Conservation (phyloP, 2,113 vertebrate genomes). For the Aspiorhynchus laticeps region DNA sequence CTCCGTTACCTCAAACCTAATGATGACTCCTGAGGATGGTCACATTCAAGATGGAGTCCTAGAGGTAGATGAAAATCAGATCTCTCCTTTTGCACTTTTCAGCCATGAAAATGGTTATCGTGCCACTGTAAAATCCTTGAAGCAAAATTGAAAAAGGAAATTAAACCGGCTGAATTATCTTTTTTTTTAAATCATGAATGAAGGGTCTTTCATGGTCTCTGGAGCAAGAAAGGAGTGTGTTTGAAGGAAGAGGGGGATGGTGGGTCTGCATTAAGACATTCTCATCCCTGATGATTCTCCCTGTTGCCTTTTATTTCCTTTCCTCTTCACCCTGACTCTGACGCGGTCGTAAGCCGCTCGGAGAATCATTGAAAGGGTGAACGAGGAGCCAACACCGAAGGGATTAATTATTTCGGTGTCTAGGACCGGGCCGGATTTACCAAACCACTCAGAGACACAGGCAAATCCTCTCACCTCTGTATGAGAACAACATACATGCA, state of each 20-base stretch:
- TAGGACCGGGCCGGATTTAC: slow-evolving; percentile 55
- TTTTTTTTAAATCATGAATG: slow-evolving; percentile 51
- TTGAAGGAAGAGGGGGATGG: slow-evolving; percentile 39
- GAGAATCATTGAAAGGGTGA: slow-evolving; percentile 54
- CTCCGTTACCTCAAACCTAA: slow-evolving; percentile 26
- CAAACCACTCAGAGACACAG: slow-evolving; percentile 47
- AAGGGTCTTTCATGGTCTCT: slow-evolving; percentile 49
- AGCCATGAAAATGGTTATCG: slow-evolving; percentile 49
- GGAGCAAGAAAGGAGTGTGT: slow-evolving; percentile 36
- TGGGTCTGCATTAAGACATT: slow-evolving; percentile 52
- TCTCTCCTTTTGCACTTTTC: slow-evolving; percentile 47
- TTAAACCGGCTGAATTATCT: slow-evolving; percentile 50
- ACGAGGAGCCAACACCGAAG: slow-evolving; percentile 55
- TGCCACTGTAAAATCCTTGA: slow-evolving; percentile 40
- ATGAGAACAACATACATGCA: slow-evolving; percentile 47
- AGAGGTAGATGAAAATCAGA: slow-evolving; percentile 20
- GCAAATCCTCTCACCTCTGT: slow-evolving; percentile 50
- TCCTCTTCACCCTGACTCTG: slow-evolving; percentile 57
- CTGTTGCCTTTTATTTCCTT: slow-evolving; percentile 50
- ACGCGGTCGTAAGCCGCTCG: slow-evolving; percentile 43
- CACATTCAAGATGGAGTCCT: slow-evolving; percentile 34
- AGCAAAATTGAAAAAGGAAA: slow-evolving; percentile 55
- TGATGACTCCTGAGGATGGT: slow-evolving; percentile 10
- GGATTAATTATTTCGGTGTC: slow-evolving; percentile 58
- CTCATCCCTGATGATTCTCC: slow-evolving; percentile 56